Percentiles rank a stretch among this genome's conserved stretches.
phyloP scores from a whole-genome alignment of 1,140 invertebrate genomes.

The Glossosoma conforme region DNA sequence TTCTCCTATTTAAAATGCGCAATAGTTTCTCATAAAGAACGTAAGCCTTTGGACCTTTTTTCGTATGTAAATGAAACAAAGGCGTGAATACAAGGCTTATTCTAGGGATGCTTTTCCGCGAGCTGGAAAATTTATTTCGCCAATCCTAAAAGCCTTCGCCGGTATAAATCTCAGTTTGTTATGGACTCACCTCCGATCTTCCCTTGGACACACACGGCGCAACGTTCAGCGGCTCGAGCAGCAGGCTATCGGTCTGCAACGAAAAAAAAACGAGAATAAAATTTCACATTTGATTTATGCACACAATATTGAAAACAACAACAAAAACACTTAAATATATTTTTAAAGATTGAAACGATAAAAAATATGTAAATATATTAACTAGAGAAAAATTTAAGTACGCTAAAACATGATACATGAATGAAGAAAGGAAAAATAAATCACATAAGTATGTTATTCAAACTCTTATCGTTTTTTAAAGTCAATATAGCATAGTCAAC shows the following conservation, averaged over 20 bases:
- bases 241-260: slow-evolving; percentile 70
- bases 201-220: slow-evolving; percentile 77
- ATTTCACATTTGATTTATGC: too few species aligned
- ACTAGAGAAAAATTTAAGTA: too few species aligned
- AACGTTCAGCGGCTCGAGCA: slow-evolving; percentile 70
- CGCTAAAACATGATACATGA: too few species aligned
- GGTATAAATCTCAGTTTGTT: slow-evolving; percentile 3
- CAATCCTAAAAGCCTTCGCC: slow-evolving; percentile 1
- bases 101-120: not conserved
- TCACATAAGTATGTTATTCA: too few species aligned
- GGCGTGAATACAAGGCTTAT: not conserved
- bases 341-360: too few species aligned
- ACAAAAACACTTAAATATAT: too few species aligned
- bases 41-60: slow-evolving; percentile 2
- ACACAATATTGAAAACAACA: too few species aligned
- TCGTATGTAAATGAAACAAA: slow-evolving; percentile 1
- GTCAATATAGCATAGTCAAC: too few species aligned
- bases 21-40: slow-evolving; percentile 1
- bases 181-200: slow-evolving; percentile 70
- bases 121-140: not conserved
- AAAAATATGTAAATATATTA: too few species aligned
- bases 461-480: too few species aligned
- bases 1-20: not conserved
- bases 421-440: too few species aligned
- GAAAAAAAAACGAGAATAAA: too few species aligned